phyloP scores from a whole-genome alignment of 2,888 invertebrate genomes.

The Polylopha cassiicola region DNA sequence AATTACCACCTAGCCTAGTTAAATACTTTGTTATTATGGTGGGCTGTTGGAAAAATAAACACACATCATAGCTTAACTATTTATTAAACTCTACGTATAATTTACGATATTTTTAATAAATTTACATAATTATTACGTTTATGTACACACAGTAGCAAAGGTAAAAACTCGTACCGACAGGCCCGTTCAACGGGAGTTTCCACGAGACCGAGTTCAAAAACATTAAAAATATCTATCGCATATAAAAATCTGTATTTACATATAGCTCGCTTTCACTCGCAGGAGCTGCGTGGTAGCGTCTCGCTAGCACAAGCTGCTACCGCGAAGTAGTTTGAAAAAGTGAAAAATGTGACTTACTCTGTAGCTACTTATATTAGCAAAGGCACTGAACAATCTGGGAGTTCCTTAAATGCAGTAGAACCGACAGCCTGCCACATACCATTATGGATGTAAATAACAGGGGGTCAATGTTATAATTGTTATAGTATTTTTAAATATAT shows the following conservation, averaged over 20 bases:
- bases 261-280: no score
- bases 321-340: background rate
- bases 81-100: slow-evolving; percentile 73
- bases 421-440: no score
- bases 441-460: no score
- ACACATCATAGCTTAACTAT: slow-evolving; percentile 53
- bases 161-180: slow-evolving; percentile 42
- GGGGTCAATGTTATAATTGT: no score
- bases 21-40: slow-evolving; percentile 4
- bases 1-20: no score
- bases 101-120: slow-evolving; percentile 66
- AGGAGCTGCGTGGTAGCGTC: no score
- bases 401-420: slow-evolving; percentile 28
- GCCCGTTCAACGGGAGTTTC: slow-evolving; percentile 2
- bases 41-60: slow-evolving; percentile 30
- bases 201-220: slow-evolving; percentile 34
- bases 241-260: slow-evolving; percentile 65
- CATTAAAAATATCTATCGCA: slow-evolving; percentile 47
- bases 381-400: slow-evolving; percentile 39
- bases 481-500: no score
- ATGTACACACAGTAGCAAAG: slow-evolving; percentile 74
- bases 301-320: slow-evolving; percentile 9
- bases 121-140: slow-evolving; percentile 71
- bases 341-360: background rate
- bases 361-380: slow-evolving; percentile 30